Percentiles rank a stretch among this genome's conserved stretches.
phyloP scores from a whole-genome alignment of 1,140 invertebrate species.

The Nasonia vitripennis region DNA sequence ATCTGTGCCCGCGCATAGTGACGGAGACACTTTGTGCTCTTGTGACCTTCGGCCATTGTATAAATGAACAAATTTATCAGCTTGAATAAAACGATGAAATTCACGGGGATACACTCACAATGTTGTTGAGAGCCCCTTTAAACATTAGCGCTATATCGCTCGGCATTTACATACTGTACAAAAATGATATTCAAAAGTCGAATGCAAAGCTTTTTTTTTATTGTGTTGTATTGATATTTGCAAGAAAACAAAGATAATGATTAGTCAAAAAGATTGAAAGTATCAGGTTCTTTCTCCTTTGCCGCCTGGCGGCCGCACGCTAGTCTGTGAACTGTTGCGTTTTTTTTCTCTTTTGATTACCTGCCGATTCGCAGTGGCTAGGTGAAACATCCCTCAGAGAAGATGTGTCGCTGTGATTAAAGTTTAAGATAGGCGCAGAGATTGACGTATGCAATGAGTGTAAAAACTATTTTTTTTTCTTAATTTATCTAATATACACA shows the following conservation, averaged over 20 bases:
- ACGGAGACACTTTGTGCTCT: conserved; percentile 35
- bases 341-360: neutral
- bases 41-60: conserved; percentile 67
- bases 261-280: conserved; percentile 47
- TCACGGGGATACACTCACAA: conserved; percentile 35
- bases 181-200: conserved; percentile 48
- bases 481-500: conserved; percentile 37
- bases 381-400: neutral
- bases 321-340: neutral
- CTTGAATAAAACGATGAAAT: conserved; percentile 76
- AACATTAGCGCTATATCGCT: conserved; percentile 48
- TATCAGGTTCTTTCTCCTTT: conserved; percentile 45
- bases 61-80: conserved; percentile 77
- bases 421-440: conserved; percentile 14
- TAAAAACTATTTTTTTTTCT: conserved; percentile 25
- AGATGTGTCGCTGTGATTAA: conserved; percentile 37
- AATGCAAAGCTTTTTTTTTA: conserved; percentile 52
- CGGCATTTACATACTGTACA: conserved; percentile 53
- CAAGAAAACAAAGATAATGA: conserved; percentile 53
- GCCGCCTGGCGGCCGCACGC: neutral
- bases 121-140: conserved; percentile 39
- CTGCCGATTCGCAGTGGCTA: neutral
- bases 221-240: conserved; percentile 53
- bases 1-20: conserved; percentile 8
- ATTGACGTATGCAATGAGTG: conserved; percentile 34